Base-by-base conservation (phyloP, 2,888 invertebrate genomes). In the Plagodis pulveraria region DNA sequence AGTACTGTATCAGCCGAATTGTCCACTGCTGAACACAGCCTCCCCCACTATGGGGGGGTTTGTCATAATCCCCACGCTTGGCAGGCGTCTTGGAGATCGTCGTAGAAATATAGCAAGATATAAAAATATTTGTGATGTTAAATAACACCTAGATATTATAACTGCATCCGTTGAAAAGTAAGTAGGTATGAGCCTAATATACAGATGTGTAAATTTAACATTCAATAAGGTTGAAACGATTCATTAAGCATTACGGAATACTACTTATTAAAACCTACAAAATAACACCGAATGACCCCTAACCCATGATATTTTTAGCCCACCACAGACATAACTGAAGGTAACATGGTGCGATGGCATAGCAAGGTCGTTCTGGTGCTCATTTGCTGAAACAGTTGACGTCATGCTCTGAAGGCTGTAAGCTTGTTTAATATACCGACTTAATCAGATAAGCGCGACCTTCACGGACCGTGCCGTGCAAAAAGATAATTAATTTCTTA, bases 371-470 rank as follows among this genome's bases (percentile, higher is more conserved):
- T 73, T 74, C 67, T 76, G 78, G 77, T 68, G 80, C 73, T 86
- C 82, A 85, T 89, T 87, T 84, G 85, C 89, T 90, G 86, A 89
- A 90, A 89, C 91, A 88, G 88, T 84, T 89, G 89, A 91, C 90
- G 91, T 91, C 90, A 91, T 72, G 70, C 72, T 73, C 76, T 78
- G 85, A 87, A 86, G 89, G 87, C 81, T 78, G 71, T 70, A 69
- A 70, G 72, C 80, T 77, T 78, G 79, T 81, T 81, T 78, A 80
- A 83, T 81, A 78, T 77, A 78, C 76, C 73, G 71, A 74, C 78
- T 80, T 87, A 87, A 84, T 83, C 83, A 79, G 79, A 79, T 83
- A 82, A 82, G 75, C 72, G 63, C 59, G 69, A 72, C 76, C 74
- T 78, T 76, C 67, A 74, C 72, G 70, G 70, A 71, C 62, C 70